These are phyloP conservation scores for Apogon talboti DNA, from an alignment of 2,797 vertebrate species.

Conservation along the genomic window DNA sequence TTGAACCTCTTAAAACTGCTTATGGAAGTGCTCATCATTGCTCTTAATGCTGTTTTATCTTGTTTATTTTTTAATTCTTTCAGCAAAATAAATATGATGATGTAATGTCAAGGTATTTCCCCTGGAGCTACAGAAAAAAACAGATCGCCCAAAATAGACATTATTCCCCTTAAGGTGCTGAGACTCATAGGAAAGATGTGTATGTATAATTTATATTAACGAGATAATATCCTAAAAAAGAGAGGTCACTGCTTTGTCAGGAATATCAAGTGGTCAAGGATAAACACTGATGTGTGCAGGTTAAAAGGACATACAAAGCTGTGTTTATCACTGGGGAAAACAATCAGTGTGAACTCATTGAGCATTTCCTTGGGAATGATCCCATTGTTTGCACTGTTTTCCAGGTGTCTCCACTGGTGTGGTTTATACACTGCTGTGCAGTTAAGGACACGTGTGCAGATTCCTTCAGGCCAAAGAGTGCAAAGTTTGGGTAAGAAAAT, in stretches of 20 bases:
- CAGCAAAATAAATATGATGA: neutral
- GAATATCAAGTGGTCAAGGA: neutral
- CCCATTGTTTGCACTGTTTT: neutral
- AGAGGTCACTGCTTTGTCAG: too few relatives aligned
- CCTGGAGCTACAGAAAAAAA: conserved; percentile 3
- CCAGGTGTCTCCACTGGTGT: neutral
- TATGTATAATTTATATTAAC: too few relatives aligned
- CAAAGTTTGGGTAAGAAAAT: neutral
- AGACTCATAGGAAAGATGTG: too few relatives aligned
- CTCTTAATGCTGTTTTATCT: neutral
- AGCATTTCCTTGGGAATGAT: conserved; percentile 5
- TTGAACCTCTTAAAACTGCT: too few relatives aligned
- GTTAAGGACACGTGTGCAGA: neutral
- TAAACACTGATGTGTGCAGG: neutral
- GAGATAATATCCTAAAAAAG: too few relatives aligned
- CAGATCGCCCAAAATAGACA: neutral
- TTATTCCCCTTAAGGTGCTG: too few relatives aligned
- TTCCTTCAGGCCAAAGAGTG: neutral
- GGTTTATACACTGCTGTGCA: neutral
- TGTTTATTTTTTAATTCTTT: neutral
- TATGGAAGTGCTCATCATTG: neutral
- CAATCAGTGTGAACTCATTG: neutral
- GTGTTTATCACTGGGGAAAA: neutral
- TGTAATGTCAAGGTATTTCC: neutral
- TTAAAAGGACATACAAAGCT: neutral